A percentile compares a stretch with the other conserved stretches of the same genome.
Evolutionary conservation across 2,113 vertebrate species (phyloP).

Genomic region (Porphyrio hochstetteri): DNA sequence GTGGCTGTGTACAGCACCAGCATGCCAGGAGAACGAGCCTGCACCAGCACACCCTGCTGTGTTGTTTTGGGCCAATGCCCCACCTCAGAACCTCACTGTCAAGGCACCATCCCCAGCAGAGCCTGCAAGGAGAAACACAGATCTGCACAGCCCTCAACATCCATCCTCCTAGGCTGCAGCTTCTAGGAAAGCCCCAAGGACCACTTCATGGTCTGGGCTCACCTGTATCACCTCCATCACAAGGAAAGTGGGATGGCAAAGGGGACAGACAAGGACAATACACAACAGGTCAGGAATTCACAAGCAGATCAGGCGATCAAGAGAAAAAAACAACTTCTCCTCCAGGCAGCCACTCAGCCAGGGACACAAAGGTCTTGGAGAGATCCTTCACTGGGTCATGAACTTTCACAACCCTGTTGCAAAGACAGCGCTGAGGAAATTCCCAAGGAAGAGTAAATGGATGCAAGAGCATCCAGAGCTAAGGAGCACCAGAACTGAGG

Average conservation of each 20-base stretch:
- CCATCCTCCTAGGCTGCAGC: not conserved
- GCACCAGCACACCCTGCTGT: not conserved
- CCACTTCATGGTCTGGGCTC: accelerated
- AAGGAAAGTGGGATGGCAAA: accelerated
- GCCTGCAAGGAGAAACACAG: not conserved
- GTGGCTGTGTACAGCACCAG: not conserved
- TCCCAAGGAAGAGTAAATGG: slow-evolving; percentile 19
- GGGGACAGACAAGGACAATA: not conserved
- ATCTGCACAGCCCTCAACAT: not conserved
- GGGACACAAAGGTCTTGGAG: slow-evolving; percentile 9
- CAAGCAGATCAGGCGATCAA: not conserved
- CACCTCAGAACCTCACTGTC: not conserved
- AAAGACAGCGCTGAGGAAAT: slow-evolving; percentile 9
- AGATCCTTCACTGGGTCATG: not conserved
- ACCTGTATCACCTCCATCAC: accelerated
- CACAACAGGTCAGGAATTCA: not conserved
- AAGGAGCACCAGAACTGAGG: not conserved
- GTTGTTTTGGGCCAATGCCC: not conserved
- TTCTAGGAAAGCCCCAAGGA: not conserved
- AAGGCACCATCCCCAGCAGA: not conserved
- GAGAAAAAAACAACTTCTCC: not conserved
- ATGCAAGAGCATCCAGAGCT: not conserved
- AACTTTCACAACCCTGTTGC: not conserved
- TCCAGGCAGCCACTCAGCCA: not conserved
- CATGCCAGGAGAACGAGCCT: not conserved